A percentile compares a stretch with the other conserved stretches of the same genome.
These are phyloP conservation scores for Frieseomelitta varia DNA, from an alignment of 1,140 invertebrate genomes.

Conservation along the genomic window DNA sequence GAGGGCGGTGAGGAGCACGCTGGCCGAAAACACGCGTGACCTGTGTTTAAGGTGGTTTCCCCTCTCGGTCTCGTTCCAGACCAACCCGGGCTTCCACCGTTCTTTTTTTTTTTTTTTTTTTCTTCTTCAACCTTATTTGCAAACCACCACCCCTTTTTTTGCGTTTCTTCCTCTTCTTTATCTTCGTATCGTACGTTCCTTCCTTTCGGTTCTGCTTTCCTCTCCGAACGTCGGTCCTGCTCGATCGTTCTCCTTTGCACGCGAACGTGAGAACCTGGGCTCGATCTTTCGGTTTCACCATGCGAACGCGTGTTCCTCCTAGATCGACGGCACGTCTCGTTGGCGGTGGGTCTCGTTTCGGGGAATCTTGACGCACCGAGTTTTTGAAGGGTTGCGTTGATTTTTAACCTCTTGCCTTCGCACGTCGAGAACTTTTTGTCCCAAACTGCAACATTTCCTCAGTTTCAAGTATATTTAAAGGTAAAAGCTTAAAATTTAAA, in stretches of 20 bases:
- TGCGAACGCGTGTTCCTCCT: slow-evolving; percentile 22
- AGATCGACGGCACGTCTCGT: slow-evolving; percentile 39
- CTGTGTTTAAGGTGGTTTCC: slow-evolving; percentile 67
- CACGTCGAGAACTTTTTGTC: no score
- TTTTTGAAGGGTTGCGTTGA: neutral
- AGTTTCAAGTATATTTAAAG: no score
- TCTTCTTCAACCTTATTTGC: slow-evolving; percentile 59
- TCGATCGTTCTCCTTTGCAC: slow-evolving; percentile 39
- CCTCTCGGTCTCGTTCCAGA: slow-evolving; percentile 17
- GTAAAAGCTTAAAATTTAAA: no score
- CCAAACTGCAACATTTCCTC: no score
- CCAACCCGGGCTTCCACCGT: slow-evolving; percentile 1
- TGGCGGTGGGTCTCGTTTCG: neutral
- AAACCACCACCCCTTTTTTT: slow-evolving; percentile 32
- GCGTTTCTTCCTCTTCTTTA: neutral
- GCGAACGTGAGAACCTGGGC: slow-evolving; percentile 69
- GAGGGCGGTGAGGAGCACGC: neutral
- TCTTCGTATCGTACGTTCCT: neutral
- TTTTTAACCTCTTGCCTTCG: no score
- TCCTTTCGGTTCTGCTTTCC: neutral
- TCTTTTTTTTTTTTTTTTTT: no score
- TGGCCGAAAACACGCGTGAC: slow-evolving; percentile 63
- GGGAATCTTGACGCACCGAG: neutral
- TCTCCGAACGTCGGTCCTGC: neutral
- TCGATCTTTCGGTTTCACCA: slow-evolving; percentile 5